Base-by-base conservation (phyloP, 2,797 vertebrate genomes). In the Sebastes hubbsi region DNA sequence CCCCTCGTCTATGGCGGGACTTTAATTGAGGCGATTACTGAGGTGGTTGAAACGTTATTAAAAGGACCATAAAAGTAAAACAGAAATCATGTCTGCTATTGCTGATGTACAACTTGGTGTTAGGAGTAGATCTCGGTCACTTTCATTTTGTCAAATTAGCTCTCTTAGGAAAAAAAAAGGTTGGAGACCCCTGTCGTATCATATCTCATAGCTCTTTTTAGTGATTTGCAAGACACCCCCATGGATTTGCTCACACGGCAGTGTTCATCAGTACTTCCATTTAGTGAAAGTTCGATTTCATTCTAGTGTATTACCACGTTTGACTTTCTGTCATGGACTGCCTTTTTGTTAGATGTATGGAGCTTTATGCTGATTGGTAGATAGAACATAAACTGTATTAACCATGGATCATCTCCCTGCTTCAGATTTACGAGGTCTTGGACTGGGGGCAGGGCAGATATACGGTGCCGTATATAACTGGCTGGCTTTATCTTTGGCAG, bases 281-380 rank as follows among this genome's bases (percentile, higher is more conserved):
- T 86, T 38, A 64, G 64, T 55, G n/a, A 60, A 69, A 77, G 36
- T 77, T 77, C 20, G 1, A 59, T 82, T 80, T 73, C 10, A 63
- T 77, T 63, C 46, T 13, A n/a, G 34, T 58, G 29, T 54, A 38
- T 29, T 32, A 18, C 36, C 38, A 38, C 16, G 5, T 34, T 32
- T n/a, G 42, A 46, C 13, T 60, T 67, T 64, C 24, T 24, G 25
- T 24, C 61, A n/a, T 16, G 25, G 9, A 52, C 58, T 52, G 24
- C 20, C 32, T 73, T 46, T 67, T 78, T 27, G 69, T 79, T 77
- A 52, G 29, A 66, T 62, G 27, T 55, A 18, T 24, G 13, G 58
- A 20, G 77, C 27, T 74, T 68, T 58, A 68, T 62, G 49, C 68
- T 62, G 61, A 70, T 86, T 83, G 80, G 63, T 76, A 27, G 38